phyloP scores from a whole-genome alignment of 1,140 invertebrate genomes.

The Platyscapa corneri region DNA sequence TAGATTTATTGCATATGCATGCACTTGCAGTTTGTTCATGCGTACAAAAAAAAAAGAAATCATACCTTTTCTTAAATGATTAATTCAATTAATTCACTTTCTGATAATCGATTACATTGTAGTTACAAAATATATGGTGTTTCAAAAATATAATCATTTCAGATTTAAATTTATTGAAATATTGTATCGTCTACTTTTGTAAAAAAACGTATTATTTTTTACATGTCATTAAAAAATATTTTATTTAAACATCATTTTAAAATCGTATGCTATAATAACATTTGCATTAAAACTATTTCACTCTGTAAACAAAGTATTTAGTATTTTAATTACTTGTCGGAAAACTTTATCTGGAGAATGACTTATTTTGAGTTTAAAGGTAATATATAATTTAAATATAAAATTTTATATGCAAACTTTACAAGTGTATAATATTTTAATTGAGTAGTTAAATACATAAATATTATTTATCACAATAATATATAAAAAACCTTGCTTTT shows the following conservation, averaged over 20 bases:
- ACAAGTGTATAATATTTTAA: neutral
- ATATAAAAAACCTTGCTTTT: neutral
- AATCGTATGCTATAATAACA: no score
- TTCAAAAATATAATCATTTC: no score
- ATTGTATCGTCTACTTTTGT: no score
- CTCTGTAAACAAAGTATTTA: neutral
- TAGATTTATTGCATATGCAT: neutral
- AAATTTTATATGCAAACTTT: neutral
- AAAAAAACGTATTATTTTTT: no score
- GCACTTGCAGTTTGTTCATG: neutral
- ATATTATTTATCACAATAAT: neutral
- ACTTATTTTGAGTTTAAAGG: neutral
- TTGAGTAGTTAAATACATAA: neutral
- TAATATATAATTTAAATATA: neutral
- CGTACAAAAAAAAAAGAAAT: neutral
- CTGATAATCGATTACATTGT: neutral
- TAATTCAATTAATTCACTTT: neutral
- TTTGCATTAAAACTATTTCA: neutral
- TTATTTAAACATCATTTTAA: no score
- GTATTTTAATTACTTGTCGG: no score
- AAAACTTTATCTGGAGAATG: neutral
- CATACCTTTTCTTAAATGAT: neutral
- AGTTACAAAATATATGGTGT: neutral
- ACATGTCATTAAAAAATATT: no score
- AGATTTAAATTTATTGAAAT: no score